Conservation (phyloP, 2,888 invertebrate species). For the Parnassius smintheus region DNA sequence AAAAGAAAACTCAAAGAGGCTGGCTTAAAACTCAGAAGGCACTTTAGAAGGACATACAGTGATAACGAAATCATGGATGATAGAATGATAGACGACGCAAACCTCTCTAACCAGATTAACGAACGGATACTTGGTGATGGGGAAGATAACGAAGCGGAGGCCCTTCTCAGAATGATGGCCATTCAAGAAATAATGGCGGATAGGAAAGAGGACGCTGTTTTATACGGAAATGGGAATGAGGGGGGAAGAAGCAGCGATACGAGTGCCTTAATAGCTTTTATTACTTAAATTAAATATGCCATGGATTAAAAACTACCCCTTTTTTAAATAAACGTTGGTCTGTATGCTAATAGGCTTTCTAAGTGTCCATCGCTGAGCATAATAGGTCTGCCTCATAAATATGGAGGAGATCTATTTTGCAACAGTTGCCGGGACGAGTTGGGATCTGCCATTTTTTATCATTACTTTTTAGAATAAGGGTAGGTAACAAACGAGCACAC, state of each 20-base stretch:
- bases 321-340: too few relatives aligned
- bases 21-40: slow-evolving; percentile 49
- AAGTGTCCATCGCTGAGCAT: too few relatives aligned
- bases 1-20: slow-evolving; percentile 62
- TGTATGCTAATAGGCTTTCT: too few relatives aligned
- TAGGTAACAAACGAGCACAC: too few relatives aligned
- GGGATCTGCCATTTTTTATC: too few relatives aligned
- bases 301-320: too few relatives aligned
- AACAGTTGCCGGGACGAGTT: too few relatives aligned
- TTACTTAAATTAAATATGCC: slow-evolving; percentile 2
- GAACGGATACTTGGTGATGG: slow-evolving; percentile 61
- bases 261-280: slow-evolving; percentile 9
- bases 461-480: too few relatives aligned
- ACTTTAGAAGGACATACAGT: slow-evolving; percentile 29
- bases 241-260: not conserved
- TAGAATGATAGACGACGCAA: slow-evolving; percentile 59
- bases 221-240: slow-evolving; percentile 1
- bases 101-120: slow-evolving; percentile 61
- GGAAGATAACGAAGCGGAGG: slow-evolving; percentile 54
- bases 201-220: slow-evolving; percentile 5
- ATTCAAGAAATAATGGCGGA: slow-evolving; percentile 56
- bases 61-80: slow-evolving; percentile 50
- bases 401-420: too few relatives aligned
- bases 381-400: too few relatives aligned
- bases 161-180: slow-evolving; percentile 56